phyloP scores from a whole-genome alignment of 2,888 invertebrate species.

The Embidobia sp. region DNA sequence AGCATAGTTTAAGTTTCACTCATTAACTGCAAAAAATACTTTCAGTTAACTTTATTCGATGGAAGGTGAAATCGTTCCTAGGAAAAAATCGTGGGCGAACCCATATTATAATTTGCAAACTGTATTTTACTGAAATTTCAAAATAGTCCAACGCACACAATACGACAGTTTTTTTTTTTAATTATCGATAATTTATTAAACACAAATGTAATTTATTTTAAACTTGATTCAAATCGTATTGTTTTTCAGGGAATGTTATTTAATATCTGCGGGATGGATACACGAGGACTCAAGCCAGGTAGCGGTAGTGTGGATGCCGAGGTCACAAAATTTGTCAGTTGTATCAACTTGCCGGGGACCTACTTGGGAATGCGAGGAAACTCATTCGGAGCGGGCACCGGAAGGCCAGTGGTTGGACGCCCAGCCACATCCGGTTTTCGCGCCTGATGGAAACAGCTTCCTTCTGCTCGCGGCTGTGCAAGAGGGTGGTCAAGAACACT shows the following conservation, averaged over 20 bases:
- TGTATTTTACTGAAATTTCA: too few species aligned
- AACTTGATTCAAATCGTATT: not conserved
- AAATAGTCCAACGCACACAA: too few species aligned
- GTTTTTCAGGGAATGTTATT: slow-evolving; percentile 92
- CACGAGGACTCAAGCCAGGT: slow-evolving; percentile 89
- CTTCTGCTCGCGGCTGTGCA: slow-evolving; percentile 91
- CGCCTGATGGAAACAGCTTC: slow-evolving; percentile 92
- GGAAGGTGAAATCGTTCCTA: too few species aligned
- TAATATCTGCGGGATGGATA: slow-evolving; percentile 96
- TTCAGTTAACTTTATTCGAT: too few species aligned
- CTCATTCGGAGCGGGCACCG: slow-evolving; percentile 91
- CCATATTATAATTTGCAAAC: too few species aligned
- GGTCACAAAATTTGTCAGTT: slow-evolving; percentile 95
- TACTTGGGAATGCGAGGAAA: slow-evolving; percentile 93
- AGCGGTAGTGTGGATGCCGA: slow-evolving; percentile 95
- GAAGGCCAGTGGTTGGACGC: slow-evolving; percentile 94
- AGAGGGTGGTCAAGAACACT: slow-evolving; percentile 91
- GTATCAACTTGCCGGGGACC: slow-evolving; percentile 92
- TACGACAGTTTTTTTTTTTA: too few species aligned
- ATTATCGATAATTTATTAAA: too few species aligned
- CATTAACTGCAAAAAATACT: too few species aligned
- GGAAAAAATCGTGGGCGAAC: too few species aligned
- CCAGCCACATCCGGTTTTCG: slow-evolving; percentile 91
- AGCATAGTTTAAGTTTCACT: too few species aligned
- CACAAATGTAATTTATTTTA: not conserved